Evolutionary conservation across 2,113 vertebrate genomes (phyloP), one percentile per base, ranked within the genome.

Genomic region (Eubucco bourcierii): DNA sequence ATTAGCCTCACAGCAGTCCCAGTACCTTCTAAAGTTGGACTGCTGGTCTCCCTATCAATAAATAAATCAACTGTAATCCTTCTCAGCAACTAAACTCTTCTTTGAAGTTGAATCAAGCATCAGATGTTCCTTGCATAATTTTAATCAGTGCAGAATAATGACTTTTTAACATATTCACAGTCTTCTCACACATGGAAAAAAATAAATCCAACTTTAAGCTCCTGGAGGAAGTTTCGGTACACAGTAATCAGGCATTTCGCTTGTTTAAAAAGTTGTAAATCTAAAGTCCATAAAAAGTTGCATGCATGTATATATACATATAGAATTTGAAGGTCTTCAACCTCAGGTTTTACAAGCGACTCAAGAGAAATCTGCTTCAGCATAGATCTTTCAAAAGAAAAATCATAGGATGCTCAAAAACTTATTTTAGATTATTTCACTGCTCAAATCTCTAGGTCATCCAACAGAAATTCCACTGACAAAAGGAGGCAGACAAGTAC

Each of bases 41-140:
- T 86, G 66, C 84, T 90, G 87, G 93, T 85, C 90, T 97, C 77
- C 91, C 92, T 95, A 91, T 96, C 95, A 95, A 97, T 95, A 95
- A 97, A 96, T 95, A 95, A 95, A 96, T 96, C 95, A 97, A 95
- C 93, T 68, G n/a, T 84, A 95, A 93, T 94, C 82, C 91, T 78
- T 97, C 95, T 91, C 31, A 94, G 93, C 65, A 34, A 90, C 95
- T 96, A 96, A 96, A 95, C 71, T 91, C 82, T 89, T 82, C 33
- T 78, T 87, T 96, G 91, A 97, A 96, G 84, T 94, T 85, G 23
- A 77, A 96, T 90, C 75, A 90, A 97, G 90, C 44, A 87, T 84
- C 52, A 95, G 65, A 67, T 9, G 34, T 56, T 79, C 21, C 55
- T 89, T 87, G 72, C 55, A 84, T 90, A 87, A 95, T 93, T 97